phyloP scores from a whole-genome alignment of 2,113 vertebrate genomes.

The Serilophus lunatus region DNA sequence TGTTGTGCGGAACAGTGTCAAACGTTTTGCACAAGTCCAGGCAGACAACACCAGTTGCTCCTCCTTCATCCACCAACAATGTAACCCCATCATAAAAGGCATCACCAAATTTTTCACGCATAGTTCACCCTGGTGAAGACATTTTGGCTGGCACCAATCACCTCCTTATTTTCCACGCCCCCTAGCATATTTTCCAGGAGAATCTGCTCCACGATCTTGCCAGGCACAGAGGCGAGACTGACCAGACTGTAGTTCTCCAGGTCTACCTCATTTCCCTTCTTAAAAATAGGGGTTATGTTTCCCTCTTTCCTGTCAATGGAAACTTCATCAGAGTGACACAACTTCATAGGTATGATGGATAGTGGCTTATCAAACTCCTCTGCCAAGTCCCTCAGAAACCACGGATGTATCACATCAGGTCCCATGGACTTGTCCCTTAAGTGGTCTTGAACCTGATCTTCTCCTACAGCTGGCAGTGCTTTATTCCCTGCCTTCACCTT shows the following conservation, averaged over 20 bases:
- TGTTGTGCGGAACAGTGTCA: background rate
- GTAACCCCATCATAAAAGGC: background rate
- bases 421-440: background rate
- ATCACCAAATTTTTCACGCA: background rate
- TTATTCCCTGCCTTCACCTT: background rate
- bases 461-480: background rate
- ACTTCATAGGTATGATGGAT: background rate
- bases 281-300: rapidly evolving
- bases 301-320: background rate
- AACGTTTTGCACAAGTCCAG: background rate
- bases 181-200: background rate
- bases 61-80: background rate
- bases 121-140: background rate
- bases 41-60: background rate
- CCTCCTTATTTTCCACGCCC: background rate
- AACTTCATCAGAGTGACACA: background rate
- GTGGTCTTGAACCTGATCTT: background rate
- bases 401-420: rapidly evolving
- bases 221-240: background rate
- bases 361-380: background rate
- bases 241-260: background rate
- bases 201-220: background rate
- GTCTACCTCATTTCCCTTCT: background rate
- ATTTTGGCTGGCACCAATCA: background rate
- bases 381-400: background rate